Base-by-base conservation (phyloP, 2,888 invertebrate genomes). In the Hesperia comma region DNA sequence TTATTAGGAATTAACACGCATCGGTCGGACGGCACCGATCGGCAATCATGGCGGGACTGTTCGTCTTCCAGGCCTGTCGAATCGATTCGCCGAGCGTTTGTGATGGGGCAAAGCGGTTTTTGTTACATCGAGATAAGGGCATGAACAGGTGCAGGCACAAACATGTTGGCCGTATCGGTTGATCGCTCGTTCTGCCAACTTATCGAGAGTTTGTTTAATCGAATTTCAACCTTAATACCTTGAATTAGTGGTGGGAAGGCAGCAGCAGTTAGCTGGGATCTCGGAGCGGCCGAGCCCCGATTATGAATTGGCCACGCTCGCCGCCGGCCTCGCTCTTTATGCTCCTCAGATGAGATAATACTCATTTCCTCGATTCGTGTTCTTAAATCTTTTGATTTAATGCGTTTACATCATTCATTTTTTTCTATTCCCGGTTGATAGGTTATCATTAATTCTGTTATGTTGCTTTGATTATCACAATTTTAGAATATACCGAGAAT, bases 1-100 rank as follows among this genome's bases (percentile, higher is more conserved):
- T 75, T 69, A 71, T 72, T 72, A 71, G 61, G 73, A 72, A 72
- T 75, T 75, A 75, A 72, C 70, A 72, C 72, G 70, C 72, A 69
- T 68, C 71, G 71, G 69, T 64, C 67, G 67, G 67, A 64, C 67
- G 57, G 60, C 67, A 15, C 58, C 66, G 56, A 67, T 67, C 67
- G 56, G 41, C 66, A 67, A 67, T 67, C 67, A 61, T 67, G 40
- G 33, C 37, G 55, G 49, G 56, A n/a, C n/a, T n/a, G n/a, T n/a
- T 61, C 67, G 58, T 67, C 67, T 67, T 56, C 58, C 51, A 57
- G 66, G 43, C 60, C 60, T 66, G 53, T 54, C 66, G 66, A 60
- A 66, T 66, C 66, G 60, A 66, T 66, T 57, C 49, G 26, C 51
- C 17, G 17, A 26, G 19, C 54, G 12, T 1, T 7, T 21, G 32